A percentile compares a stretch with the other conserved stretches of the same genome.
These are phyloP conservation scores for Aurelia coerulea DNA, from an alignment of 30 jellyfish, hydroid and myxozoan species.

Conservation along the genomic window DNA sequence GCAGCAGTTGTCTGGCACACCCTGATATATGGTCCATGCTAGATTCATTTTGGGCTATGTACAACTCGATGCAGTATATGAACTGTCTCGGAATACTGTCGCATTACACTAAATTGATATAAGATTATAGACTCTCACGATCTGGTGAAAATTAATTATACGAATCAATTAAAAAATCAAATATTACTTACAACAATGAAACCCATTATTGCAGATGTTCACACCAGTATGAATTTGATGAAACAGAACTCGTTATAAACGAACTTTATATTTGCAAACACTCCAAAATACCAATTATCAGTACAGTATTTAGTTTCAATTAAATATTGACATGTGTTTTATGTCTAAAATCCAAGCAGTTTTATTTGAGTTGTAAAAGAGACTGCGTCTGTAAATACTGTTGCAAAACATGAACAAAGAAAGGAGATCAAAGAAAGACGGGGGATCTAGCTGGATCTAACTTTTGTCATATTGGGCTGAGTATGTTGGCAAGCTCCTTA, in stretches of 20 bases:
- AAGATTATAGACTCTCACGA: too few species aligned
- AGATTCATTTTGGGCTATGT: too few species aligned
- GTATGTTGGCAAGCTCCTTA: too few species aligned
- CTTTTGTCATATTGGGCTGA: too few species aligned
- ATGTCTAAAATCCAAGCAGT: neutral
- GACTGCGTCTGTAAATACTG: slow-evolving; percentile 32
- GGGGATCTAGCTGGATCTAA: neutral
- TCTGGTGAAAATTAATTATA: too few species aligned
- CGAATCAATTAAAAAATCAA: neutral
- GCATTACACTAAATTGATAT: too few species aligned
- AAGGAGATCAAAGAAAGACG: neutral
- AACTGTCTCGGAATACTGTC: too few species aligned
- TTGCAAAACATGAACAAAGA: slow-evolving; percentile 2
- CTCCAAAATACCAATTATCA: neutral
- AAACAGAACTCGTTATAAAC: neutral
- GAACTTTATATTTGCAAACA: slow-evolving; percentile 10
- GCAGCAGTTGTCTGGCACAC: too few species aligned
- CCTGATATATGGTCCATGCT: too few species aligned
- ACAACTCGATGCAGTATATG: too few species aligned
- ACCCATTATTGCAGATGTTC: neutral
- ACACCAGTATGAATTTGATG: neutral
- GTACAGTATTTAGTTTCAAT: neutral
- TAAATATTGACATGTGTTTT: neutral
- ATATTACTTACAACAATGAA: neutral
- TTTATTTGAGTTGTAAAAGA: slow-evolving; percentile 19